phyloP scores from a whole-genome alignment of 2,113 vertebrate genomes.

The Jacana jacana region DNA sequence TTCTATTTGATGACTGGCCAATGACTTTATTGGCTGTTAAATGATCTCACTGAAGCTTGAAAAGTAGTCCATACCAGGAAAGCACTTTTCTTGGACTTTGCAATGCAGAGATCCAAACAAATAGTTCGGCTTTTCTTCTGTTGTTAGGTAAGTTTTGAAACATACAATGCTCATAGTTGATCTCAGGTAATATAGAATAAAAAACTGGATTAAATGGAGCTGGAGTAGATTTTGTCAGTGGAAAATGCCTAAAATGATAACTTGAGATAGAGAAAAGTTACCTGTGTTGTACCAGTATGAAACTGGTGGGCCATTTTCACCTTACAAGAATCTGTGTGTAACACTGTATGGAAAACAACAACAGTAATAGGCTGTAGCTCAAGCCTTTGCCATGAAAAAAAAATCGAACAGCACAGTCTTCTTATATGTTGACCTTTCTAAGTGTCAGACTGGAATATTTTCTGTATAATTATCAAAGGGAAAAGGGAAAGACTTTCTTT shows the following conservation, averaged over 20 bases:
- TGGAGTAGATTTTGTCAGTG: neutral
- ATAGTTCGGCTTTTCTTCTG: fast-evolving
- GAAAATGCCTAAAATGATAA: neutral
- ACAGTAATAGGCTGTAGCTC: neutral
- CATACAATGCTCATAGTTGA: neutral
- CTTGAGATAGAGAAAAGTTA: neutral
- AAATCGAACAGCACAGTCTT: neutral
- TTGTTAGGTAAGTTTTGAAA: neutral
- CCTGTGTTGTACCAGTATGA: neutral
- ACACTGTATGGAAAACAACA: neutral
- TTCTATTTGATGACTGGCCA: neutral
- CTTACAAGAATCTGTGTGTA: neutral
- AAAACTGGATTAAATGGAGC: neutral
- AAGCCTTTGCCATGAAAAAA: neutral
- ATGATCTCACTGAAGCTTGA: neutral
- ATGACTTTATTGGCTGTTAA: neutral
- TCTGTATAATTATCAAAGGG: neutral
- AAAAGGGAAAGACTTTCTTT: neutral
- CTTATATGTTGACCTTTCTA: neutral
- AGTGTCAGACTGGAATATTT: neutral
- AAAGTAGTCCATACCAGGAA: neutral
- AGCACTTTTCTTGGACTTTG: neutral
- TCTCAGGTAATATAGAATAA: neutral
- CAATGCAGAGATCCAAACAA: neutral
- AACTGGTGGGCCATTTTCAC: neutral